Evolutionary conservation across 2,797 vertebrate species (phyloP), one percentile per base, ranked within the genome.

Genomic region (Nannoperca obscura): DNA sequence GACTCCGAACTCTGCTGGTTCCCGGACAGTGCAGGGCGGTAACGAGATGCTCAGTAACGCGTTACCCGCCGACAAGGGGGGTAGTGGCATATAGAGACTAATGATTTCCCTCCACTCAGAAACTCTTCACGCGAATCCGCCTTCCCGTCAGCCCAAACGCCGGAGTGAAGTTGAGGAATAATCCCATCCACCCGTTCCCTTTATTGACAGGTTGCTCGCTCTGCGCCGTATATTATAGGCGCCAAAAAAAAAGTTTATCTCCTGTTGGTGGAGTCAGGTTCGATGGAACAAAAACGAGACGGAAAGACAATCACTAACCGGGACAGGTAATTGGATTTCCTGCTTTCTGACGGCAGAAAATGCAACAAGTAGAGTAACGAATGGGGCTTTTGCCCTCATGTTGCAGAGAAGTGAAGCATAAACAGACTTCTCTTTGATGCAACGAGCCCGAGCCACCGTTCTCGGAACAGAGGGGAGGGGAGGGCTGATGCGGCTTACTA

Each of bases 401-500:
- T 20, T 62, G 66, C 14, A 24, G 34, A 60, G 73, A 69, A 70
- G 2, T 36, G 57, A 42, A 53, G 47, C 58, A 50, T 42, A 58
- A 47, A 78, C 47, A 53, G 46, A 32, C 30, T 50, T 15, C 32
- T 66, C 30, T 76, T 62, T 72, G 73, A 76, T 78, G 68, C 64
- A 74, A 55, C 54, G 76, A 82, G 68, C 15, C 74, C 47, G 66
- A 27, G 24, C 52, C 81, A 46, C 58, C 47, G 74, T 82, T 82
- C 74, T 53, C 62, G 88, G 87, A 79, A 74, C 27, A 36, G 80
- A 68, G 49, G 70, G 70, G 59, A 73, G 81, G 81, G 76, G 74
- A 67, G 86, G 64, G 83, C 83, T 78, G 84, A 89, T 83, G 36
- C 88, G 86, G 89, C 88, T 93, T 93, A 88, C 85, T 88, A 85